Conservation (phyloP, 1,140 invertebrate genomes). For the Leptinotarsa defecta region DNA sequence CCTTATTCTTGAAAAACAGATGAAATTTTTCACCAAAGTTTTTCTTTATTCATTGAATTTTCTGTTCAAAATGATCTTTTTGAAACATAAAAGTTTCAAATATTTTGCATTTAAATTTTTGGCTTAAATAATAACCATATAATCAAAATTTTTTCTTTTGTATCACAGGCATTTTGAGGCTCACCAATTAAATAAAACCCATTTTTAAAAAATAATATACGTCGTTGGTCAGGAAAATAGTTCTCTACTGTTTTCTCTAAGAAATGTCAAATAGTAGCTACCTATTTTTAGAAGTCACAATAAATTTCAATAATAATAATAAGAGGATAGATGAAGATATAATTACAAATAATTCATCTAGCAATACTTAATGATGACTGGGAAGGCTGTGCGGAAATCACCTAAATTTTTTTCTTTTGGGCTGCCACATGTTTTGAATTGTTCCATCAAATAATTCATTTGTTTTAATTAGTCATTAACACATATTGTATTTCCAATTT, state of each 20-base stretch:
- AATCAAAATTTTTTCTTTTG: slow-evolving; percentile 17
- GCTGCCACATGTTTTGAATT: no score
- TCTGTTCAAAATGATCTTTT: slow-evolving; percentile 20
- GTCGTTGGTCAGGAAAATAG: slow-evolving; percentile 20
- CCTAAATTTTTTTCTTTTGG: background rate
- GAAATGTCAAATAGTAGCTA: background rate
- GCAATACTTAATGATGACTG: background rate
- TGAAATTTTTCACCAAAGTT: no score
- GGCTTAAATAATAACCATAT: slow-evolving; percentile 17
- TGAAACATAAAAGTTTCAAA: slow-evolving; percentile 12
- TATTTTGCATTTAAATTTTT: slow-evolving; percentile 12
- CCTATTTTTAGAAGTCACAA: slow-evolving; percentile 3
- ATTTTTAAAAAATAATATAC: slow-evolving; percentile 7
- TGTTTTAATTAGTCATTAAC: no score
- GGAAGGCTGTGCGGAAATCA: background rate
- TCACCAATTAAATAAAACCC: slow-evolving; percentile 9
- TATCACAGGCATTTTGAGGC: slow-evolving; percentile 22
- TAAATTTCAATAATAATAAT: slow-evolving; percentile 2
- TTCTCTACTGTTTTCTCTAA: background rate
- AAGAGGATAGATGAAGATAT: background rate
- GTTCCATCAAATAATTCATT: no score
- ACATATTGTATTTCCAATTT: no score
- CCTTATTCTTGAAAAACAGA: slow-evolving; percentile 24
- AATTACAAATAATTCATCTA: background rate
- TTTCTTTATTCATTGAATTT: background rate